A percentile compares a stretch with the other conserved stretches of the same genome.
These are phyloP conservation scores for Diarsia dahlii DNA, from an alignment of 2,888 invertebrate species.

Conservation along the genomic window DNA sequence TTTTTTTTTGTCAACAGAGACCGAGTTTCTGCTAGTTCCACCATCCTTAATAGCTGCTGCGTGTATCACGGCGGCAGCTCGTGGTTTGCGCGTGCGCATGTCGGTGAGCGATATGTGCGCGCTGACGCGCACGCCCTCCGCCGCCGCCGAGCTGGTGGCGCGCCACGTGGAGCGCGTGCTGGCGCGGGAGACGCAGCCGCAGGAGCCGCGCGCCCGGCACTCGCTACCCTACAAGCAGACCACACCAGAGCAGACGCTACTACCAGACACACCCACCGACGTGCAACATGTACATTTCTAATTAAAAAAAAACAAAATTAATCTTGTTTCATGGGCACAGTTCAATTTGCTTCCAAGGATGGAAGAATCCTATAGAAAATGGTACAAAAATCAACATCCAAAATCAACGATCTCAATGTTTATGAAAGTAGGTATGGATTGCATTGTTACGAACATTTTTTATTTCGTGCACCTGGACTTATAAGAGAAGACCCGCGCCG, in stretches of 20 bases:
- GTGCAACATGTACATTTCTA: constrained; percentile 92
- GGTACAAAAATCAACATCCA: constrained; percentile 70
- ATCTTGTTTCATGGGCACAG: constrained; percentile 26
- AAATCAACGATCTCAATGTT: constrained; percentile 77
- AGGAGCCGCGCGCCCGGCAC: constrained; percentile 81
- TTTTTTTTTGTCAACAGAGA: constrained; percentile 90
- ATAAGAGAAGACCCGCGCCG: constrained; percentile 71
- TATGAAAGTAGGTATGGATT: constrained; percentile 74
- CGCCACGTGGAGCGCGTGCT: constrained; percentile 91
- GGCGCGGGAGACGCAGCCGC: constrained; percentile 90
- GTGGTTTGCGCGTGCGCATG: constrained; percentile 90
- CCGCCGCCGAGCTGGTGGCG: constrained; percentile 90
- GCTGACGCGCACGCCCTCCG: constrained; percentile 87
- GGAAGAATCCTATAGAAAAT: constrained; percentile 39
- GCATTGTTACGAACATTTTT: constrained; percentile 80
- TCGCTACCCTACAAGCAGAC: constrained; percentile 79
- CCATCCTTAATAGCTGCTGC: constrained; percentile 94
- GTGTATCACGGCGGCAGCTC: constrained; percentile 93
- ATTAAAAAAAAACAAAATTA: constrained; percentile 53
- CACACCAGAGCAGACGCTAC: constrained; percentile 80
- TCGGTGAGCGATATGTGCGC: constrained; percentile 84
- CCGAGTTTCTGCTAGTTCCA: constrained; percentile 93
- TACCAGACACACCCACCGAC: constrained; percentile 92
- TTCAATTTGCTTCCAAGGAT: constrained; percentile 24
- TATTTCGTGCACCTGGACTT: constrained; percentile 83